Conservation (phyloP, 2,797 vertebrate genomes). For the Acanthurus leucopareius region DNA sequence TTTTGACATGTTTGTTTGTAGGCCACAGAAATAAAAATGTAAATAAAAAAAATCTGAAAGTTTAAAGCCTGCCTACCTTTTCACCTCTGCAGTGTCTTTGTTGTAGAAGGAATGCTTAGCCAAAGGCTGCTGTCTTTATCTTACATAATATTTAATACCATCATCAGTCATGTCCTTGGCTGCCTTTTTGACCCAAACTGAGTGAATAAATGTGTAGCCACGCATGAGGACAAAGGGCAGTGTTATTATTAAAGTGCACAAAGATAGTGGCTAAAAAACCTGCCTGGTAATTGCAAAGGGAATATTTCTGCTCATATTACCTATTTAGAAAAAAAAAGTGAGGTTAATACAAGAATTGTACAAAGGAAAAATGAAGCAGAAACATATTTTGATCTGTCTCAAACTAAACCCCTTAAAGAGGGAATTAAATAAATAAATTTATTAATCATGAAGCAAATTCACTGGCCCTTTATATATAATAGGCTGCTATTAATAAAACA, state of each 20-base stretch:
- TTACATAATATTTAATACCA: slow-evolving; percentile 38
- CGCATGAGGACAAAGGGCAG: slow-evolving; percentile 46
- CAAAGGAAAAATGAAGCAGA: slow-evolving; percentile 8
- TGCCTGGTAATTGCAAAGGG: slow-evolving; percentile 12
- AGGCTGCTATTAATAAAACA: not conserved
- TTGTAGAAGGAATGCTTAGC: slow-evolving; percentile 1
- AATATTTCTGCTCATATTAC: slow-evolving; percentile 36
- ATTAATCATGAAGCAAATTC: not conserved
- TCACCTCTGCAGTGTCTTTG: not conserved
- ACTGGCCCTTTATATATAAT: not conserved
- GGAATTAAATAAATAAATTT: too few species aligned
- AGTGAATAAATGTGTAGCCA: slow-evolving; percentile 54
- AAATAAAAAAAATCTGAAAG: too few species aligned
- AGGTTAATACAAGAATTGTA: slow-evolving; percentile 6
- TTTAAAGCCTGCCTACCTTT: not conserved
- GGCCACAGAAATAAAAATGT: too few species aligned
- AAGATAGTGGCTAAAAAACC: slow-evolving; percentile 33
- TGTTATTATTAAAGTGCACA: slow-evolving; percentile 47
- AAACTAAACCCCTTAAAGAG: not conserved
- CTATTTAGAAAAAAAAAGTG: slow-evolving; percentile 37
- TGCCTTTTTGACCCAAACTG: slow-evolving; percentile 54
- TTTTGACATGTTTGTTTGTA: too few species aligned
- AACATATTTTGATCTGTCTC: not conserved
- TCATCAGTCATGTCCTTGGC: slow-evolving; percentile 51
- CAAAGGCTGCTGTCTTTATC: not conserved